Percentiles rank a stretch among this genome's conserved stretches.
Evolutionary conservation across 2,888 invertebrate species (phyloP).

Genomic region (Synanthedon formicaeformis): DNA sequence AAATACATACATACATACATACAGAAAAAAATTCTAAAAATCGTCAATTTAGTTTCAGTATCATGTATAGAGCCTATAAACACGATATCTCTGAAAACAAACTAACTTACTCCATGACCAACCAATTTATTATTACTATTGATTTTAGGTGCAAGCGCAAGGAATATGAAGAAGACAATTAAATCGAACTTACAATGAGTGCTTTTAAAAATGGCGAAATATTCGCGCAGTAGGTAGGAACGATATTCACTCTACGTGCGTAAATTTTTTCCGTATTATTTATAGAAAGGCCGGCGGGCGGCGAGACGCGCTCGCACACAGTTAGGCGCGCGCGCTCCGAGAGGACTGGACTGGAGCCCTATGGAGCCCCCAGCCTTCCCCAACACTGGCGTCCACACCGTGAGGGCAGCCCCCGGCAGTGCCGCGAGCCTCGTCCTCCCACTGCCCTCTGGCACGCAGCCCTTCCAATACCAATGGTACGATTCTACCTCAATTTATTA

Average conservation of each 20-base stretch:
- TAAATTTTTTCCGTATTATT: conserved; percentile 65
- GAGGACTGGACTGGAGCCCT: conserved; percentile 46
- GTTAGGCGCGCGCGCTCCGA: conserved; percentile 56
- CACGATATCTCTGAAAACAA: too few relatives aligned
- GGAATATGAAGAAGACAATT: not conserved
- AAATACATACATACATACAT: too few relatives aligned
- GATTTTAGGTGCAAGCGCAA: too few relatives aligned
- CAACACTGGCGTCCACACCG: conserved; percentile 25
- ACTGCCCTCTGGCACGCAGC: conserved; percentile 45
- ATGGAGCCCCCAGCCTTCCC: conserved; percentile 59
- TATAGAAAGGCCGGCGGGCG: conserved; percentile 63
- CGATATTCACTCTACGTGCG: conserved; percentile 44
- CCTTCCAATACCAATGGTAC: conserved; percentile 53
- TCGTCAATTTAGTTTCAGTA: too few relatives aligned
- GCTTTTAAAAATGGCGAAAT: conserved; percentile 41
- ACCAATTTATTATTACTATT: too few relatives aligned
- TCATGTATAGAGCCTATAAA: too few relatives aligned
- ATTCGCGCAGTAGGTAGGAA: conserved; percentile 36
- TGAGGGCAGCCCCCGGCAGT: conserved; percentile 47
- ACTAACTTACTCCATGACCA: too few relatives aligned
- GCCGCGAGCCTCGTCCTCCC: conserved; percentile 35
- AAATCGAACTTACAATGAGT: conserved; percentile 7
- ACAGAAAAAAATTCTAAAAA: too few relatives aligned
- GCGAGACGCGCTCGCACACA: conserved; percentile 49
- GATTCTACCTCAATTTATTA: conserved; percentile 16